Conservation (phyloP, 2,797 vertebrate genomes). For the Anomalospiza imberbis region DNA sequence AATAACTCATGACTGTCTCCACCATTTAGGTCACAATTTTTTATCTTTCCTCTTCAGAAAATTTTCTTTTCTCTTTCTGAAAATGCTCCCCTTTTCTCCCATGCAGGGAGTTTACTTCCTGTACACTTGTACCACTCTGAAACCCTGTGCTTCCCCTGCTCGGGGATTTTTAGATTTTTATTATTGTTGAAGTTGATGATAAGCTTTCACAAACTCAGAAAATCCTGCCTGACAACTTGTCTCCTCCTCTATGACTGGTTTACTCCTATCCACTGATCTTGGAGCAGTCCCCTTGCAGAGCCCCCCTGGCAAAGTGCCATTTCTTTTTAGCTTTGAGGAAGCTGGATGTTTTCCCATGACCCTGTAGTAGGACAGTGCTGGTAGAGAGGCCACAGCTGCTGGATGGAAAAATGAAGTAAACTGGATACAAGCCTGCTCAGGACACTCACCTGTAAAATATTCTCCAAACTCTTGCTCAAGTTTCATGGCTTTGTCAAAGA, state of each 20-base stretch:
- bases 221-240: constrained; percentile 22
- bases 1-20: neutral
- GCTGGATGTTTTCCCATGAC: constrained; percentile 10
- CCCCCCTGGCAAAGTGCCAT: neutral
- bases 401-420: neutral
- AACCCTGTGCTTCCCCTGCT: neutral
- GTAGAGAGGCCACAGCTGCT: neutral
- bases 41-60: neutral
- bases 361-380: neutral
- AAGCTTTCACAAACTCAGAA: neutral
- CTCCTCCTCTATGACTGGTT: neutral
- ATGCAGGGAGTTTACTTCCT: neutral
- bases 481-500: constrained; percentile 98
- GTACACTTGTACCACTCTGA: neutral
- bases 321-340: neutral
- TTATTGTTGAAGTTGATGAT: neutral
- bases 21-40: neutral
- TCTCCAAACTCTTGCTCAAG: constrained; percentile 99
- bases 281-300: neutral
- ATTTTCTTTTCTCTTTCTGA: neutral
- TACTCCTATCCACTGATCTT: neutral
- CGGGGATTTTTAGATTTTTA: neutral
- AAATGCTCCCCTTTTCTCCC: neutral
- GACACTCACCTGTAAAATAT: constrained; percentile 92
- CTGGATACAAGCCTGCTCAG: neutral